These are phyloP conservation scores for Etia nguti DNA, from an alignment of 2,113 vertebrate genomes.

Conservation along the genomic window DNA sequence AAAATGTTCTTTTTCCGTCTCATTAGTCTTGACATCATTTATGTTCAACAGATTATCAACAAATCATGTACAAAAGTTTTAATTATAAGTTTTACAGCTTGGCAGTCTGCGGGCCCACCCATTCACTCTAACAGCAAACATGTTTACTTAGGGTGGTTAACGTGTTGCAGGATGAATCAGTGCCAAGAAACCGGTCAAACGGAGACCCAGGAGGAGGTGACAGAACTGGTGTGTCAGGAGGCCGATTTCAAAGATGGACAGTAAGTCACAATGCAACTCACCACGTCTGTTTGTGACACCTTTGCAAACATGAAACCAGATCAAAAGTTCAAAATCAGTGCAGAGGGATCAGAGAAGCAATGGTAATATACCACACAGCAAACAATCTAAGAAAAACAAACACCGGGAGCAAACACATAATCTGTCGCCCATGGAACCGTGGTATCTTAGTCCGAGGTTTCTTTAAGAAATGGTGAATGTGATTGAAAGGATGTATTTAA, in stretches of 20 bases:
- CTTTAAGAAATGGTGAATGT: background rate
- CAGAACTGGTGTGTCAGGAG: conserved; percentile 73
- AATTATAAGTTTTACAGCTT: background rate
- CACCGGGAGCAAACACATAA: background rate
- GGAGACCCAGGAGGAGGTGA: conserved; percentile 49
- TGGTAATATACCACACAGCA: too few species aligned
- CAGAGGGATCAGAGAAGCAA: background rate
- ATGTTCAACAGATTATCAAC: background rate
- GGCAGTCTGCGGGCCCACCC: background rate
- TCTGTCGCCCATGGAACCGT: background rate
- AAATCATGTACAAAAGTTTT: fast-evolving
- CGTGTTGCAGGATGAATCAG: background rate
- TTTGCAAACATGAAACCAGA: background rate
- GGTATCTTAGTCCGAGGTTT: background rate
- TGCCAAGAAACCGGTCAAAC: background rate
- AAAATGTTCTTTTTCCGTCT: fast-evolving
- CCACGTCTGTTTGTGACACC: background rate
- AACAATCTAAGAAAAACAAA: background rate
- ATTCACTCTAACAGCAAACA: background rate
- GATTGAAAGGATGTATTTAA: background rate
- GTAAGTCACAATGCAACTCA: conserved; percentile 65
- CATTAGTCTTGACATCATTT: background rate
- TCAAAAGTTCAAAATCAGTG: background rate
- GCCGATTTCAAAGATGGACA: conserved; percentile 79
- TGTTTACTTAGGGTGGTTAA: background rate